Percentiles rank a stretch among this genome's conserved stretches.
Evolutionary conservation across 2,113 vertebrate genomes (phyloP).

Genomic region (Oxygymnocypris stewartii): DNA sequence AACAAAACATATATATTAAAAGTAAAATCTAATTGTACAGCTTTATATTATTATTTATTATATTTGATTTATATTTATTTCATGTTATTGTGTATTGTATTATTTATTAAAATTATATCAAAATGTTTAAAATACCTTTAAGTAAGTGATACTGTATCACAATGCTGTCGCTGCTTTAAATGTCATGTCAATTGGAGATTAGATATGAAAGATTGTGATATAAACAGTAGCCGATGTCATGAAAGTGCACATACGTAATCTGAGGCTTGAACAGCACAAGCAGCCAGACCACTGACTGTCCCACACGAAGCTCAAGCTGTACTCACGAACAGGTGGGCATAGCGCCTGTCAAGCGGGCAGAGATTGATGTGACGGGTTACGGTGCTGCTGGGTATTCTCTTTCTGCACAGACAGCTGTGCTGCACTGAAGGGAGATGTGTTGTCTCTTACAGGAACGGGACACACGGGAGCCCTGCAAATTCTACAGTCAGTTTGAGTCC

Average conservation of each 20-base stretch:
- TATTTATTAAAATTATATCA: neutral
- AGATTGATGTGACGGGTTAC: constrained; percentile 75
- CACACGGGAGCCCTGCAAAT: constrained; percentile 41
- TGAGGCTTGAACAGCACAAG: constrained; percentile 34
- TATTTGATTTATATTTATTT: neutral
- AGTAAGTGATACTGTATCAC: neutral
- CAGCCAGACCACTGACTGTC: constrained; percentile 28
- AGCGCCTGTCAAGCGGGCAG: constrained; percentile 72
- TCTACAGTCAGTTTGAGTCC: neutral
- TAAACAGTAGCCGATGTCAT: constrained; percentile 10
- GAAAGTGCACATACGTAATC: constrained; percentile 26
- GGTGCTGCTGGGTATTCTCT: constrained; percentile 61
- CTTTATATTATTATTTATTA: neutral
- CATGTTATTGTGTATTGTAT: too few species aligned
- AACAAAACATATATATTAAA: neutral
- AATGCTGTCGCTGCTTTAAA: neutral
- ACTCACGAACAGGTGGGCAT: constrained; percentile 78
- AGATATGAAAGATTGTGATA: neutral
- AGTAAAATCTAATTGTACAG: too few species aligned
- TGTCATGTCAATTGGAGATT: neutral
- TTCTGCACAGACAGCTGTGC: constrained; percentile 62
- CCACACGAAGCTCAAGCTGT: constrained; percentile 50
- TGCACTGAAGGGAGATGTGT: constrained; percentile 48
- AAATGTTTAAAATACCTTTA: neutral
- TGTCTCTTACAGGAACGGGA: constrained; percentile 56